Evolutionary conservation across 2,797 vertebrate species (phyloP).

Genomic region (Phoxinus dragarum): DNA sequence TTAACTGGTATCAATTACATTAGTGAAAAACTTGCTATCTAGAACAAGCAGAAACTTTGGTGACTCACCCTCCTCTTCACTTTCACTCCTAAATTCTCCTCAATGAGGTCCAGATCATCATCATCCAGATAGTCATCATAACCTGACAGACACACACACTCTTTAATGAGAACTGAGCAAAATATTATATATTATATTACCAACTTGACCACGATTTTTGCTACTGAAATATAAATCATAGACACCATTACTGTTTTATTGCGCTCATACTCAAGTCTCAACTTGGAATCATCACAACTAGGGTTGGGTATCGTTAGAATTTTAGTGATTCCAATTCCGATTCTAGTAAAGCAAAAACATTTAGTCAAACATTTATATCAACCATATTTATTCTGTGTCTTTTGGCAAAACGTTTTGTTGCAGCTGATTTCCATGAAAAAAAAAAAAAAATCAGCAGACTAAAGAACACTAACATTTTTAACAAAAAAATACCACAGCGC

Average conservation of each 20-base stretch:
- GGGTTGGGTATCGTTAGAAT: background rate
- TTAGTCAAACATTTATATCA: background rate
- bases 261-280: background rate
- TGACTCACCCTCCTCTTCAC: slow-evolving; percentile 90
- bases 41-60: background rate
- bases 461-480: background rate
- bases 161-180: background rate
- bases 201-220: background rate
- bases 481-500: background rate
- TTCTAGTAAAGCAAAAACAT: background rate
- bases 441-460: background rate
- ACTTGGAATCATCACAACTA: background rate
- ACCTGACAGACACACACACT: slow-evolving; percentile 69
- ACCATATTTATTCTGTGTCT: background rate
- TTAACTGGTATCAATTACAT: background rate
- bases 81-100: slow-evolving; percentile 99
- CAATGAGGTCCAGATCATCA: slow-evolving; percentile 98
- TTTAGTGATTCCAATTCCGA: background rate
- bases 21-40: background rate
- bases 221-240: background rate
- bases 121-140: slow-evolving; percentile 95
- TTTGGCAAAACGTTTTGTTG: background rate
- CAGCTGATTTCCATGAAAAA: background rate
- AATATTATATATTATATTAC: background rate
- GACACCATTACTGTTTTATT: background rate